phyloP scores from a whole-genome alignment of 2,113 vertebrate species.

The Sciurus niger region DNA sequence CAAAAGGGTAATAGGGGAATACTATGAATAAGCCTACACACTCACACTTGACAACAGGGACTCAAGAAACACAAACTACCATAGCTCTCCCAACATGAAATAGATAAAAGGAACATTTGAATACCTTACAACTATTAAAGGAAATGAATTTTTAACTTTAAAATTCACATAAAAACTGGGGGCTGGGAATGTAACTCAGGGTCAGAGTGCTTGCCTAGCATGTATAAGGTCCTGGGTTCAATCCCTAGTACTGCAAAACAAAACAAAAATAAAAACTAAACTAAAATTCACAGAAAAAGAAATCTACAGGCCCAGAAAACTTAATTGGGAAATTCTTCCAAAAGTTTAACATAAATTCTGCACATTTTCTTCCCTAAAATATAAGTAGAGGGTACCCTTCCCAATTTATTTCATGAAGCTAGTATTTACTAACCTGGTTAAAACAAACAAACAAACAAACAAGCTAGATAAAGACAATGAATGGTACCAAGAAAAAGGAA shows the following conservation, averaged over 20 bases:
- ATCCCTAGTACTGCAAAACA: no score
- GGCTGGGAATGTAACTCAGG: no score
- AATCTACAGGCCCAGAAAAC: not conserved
- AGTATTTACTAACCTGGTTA: not conserved
- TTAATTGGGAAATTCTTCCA: constrained; percentile 23
- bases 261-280: no score
- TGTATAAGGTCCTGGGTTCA: no score
- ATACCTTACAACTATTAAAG: not conserved
- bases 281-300: not conserved
- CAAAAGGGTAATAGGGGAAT: not conserved
- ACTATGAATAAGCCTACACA: not conserved
- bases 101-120: not conserved
- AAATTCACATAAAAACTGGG: not conserved
- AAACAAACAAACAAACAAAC: not conserved
- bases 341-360: not conserved
- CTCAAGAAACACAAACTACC: not conserved
- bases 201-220: no score
- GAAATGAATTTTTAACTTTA: not conserved
- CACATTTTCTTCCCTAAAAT: not conserved
- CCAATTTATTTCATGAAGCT: not conserved
- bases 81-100: not conserved
- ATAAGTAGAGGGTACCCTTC: not conserved
- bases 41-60: not conserved
- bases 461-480: not conserved
- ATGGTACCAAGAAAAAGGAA: not conserved